Base-by-base conservation (phyloP, 2,797 vertebrate genomes). In the Microchirus variegatus region DNA sequence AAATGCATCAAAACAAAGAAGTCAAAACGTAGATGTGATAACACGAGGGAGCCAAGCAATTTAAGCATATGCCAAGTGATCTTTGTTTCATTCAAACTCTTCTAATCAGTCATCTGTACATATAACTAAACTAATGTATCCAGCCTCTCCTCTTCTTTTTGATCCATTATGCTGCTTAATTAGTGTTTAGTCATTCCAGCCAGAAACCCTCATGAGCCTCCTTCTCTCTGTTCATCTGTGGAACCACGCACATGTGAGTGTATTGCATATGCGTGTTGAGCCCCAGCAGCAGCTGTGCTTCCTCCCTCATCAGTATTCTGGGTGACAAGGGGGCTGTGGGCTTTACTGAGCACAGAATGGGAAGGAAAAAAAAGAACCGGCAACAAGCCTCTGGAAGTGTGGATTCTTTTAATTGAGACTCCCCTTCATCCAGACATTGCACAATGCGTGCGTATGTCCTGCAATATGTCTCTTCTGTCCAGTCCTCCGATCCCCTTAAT, bases 381-480 rank as follows among this genome's bases (percentile, higher is more conserved):
- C 84, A 79, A 81, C 78, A 78, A 80, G 84, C 84, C 84, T 78
- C 73, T 84, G 63, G 78, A 89, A 77, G 73, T 83, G 81, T 80
- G 75, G 73, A 71, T 63, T 81, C 70, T 78, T 81, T 81, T 93
- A 93, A 93, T 91, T 92, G 90, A 93, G 90, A 89, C 80, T 76
- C 79, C 85, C 59, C 72, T 76, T 80, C 56, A 80, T 87, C 89
- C 91, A 87, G 84, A 92, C 81, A 59, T 73, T 83, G 66, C 85
- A 85, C 89, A 93, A 90, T 92, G 82, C 85, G 85, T 87, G 84
- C 79, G 50, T 91, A 86, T 92, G 90, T 89, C 84, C 82, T 70
- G 56, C 92, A 93, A 92, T 93, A 92, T 91, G 92, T 80, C 81
- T 83, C 71, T 50, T 43, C 65, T 68, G 14, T 85, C 68, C 83